Conservation (phyloP, 2,888 invertebrate genomes). For the Harpagoxenus sublaevis region DNA sequence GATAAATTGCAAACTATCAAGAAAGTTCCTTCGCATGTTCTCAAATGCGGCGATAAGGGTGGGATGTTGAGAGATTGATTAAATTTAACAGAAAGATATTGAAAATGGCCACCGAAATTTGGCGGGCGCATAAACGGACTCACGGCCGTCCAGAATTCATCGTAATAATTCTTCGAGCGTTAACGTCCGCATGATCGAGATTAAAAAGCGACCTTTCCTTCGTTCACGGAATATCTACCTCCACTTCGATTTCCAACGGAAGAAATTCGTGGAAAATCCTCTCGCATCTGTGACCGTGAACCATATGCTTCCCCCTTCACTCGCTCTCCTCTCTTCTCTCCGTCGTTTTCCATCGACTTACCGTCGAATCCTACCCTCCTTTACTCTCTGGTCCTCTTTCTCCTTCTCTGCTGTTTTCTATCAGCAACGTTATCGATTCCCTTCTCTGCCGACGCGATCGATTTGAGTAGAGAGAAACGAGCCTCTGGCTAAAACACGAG, state of each 20-base stretch:
- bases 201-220: conserved; percentile 2
- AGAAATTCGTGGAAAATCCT: conserved; percentile 33
- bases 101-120: not conserved
- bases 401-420: conserved; percentile 2
- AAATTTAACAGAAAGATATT: conserved; percentile 17
- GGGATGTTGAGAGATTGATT: not conserved
- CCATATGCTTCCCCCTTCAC: not conserved
- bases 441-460: conserved; percentile 6
- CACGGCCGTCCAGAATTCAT: not conserved
- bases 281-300: conserved; percentile 24
- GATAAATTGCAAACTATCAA: not conserved
- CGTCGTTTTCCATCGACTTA: not conserved
- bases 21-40: not conserved
- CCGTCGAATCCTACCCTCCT: not conserved
- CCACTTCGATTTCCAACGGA: conserved; percentile 16
- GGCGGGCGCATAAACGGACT: not conserved
- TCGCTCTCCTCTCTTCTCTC: not conserved
- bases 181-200: conserved; percentile 19
- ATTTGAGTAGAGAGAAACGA: not conserved
- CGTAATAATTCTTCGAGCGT: conserved; percentile 5
- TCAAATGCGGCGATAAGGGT: not conserved
- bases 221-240: not conserved
- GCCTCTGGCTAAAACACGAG: conserved; percentile 14
- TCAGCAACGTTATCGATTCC: conserved; percentile 18
- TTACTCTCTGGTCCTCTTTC: not conserved